Base-by-base conservation (phyloP, 2,888 invertebrate genomes). In the Lacanobia oleracea region DNA sequence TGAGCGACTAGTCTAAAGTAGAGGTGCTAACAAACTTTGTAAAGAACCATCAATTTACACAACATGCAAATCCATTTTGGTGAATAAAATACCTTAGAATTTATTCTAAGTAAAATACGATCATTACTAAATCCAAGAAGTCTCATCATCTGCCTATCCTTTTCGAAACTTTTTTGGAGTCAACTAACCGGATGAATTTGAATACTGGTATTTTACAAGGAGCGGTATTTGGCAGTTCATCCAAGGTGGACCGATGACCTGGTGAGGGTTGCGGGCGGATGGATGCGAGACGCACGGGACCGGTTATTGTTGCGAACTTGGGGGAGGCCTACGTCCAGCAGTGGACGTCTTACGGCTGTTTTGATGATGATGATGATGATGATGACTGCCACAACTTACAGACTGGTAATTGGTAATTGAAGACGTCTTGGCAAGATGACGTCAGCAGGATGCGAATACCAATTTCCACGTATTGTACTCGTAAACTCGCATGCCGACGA, bases 21-120 rank as follows among this genome's bases (percentile, higher is more conserved):
- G 23, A 40, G 14, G 27, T 69, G 76, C 57, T 62, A 76, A 69
- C 12, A 57, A 51, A 40, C 27, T 45, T 48, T 4, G 45, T n/a
- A 45, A 23, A 75, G 10, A 61, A 21, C 23, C 16, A 45, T 12
- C 43, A 53, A 72, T 76, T 72, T 27, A 53, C 77, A 77, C 27
- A 45, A 18, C n/a, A 51, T 57, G 21, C 23, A 53, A 62, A 51
- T 43, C 14, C 5, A 37, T 45, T 57, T 21, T 51, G 48, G 48
- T 23, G 18, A 21, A 27, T 27, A 27, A 27, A 33, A 50, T 0
- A 75, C 43, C n/a, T n/a, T n/a, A n/a, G n/a, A n/a, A n/a, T n/a
- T n/a, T n/a, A n/a, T n/a, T n/a, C n/a, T n/a, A n/a, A n/a, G n/a
- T n/a, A n/a, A n/a, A 33, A 50, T 0, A 75, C 43, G 16, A 50